Evolutionary conservation across 2,888 invertebrate genomes (phyloP).

Genomic region (Hirtodrosophila duncani): DNA sequence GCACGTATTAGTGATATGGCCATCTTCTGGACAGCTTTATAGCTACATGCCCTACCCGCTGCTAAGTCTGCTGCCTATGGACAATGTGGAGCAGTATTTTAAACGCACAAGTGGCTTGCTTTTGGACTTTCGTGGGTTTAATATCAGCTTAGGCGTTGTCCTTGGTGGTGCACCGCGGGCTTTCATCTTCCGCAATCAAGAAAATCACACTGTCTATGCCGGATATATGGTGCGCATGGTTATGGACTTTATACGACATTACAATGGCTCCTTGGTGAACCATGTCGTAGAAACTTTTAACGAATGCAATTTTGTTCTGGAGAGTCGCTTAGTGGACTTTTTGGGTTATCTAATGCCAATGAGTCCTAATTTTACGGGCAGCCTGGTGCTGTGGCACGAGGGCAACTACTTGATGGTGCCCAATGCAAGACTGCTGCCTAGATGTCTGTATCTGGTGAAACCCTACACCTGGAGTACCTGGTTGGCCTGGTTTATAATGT

Average conservation of each 20-base stretch:
- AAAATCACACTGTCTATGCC: slow-evolving; percentile 29
- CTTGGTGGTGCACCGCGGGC: slow-evolving; percentile 41
- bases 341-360: slow-evolving; percentile 40
- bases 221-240: slow-evolving; percentile 55
- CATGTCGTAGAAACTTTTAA: slow-evolving; percentile 9
- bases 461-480: slow-evolving; percentile 27
- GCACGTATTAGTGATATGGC: slow-evolving; percentile 34
- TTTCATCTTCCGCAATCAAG: slow-evolving; percentile 45
- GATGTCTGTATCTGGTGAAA: slow-evolving; percentile 43
- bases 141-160: slow-evolving; percentile 35
- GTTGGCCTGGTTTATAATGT: slow-evolving; percentile 24
- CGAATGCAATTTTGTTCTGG: slow-evolving; percentile 31
- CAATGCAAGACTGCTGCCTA: slow-evolving; percentile 33
- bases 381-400: slow-evolving; percentile 43
- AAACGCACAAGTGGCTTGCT: slow-evolving; percentile 19
- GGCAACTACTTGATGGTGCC: slow-evolving; percentile 45
- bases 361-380: slow-evolving; percentile 36
- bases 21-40: slow-evolving; percentile 21
- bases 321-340: slow-evolving; percentile 38
- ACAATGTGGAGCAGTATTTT: slow-evolving; percentile 28
- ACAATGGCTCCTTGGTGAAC: slow-evolving; percentile 41
- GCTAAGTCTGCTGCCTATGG: slow-evolving; percentile 24
- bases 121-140: slow-evolving; percentile 44
- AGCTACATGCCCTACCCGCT: slow-evolving; percentile 55
- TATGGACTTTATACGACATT: slow-evolving; percentile 48